These are phyloP conservation scores for Chelon auratus DNA, from an alignment of 2,797 vertebrate species.

Conservation along the genomic window DNA sequence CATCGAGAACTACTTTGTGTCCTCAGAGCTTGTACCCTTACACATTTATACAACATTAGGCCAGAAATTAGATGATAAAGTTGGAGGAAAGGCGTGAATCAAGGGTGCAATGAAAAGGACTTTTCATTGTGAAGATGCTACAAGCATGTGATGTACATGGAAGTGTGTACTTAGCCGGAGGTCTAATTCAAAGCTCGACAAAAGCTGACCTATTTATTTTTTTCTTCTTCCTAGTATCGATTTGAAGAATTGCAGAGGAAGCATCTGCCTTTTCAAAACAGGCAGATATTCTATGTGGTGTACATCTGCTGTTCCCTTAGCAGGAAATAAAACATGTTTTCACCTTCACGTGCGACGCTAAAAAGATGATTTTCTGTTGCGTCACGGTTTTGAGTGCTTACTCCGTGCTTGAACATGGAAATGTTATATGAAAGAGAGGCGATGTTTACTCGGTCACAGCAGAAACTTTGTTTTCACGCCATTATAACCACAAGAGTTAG, in stretches of 20 bases:
- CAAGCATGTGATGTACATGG: constrained; percentile 37
- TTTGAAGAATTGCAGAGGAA: constrained; percentile 23
- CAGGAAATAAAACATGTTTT: constrained; percentile 16
- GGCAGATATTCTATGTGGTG: not conserved
- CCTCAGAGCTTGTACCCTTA: constrained; percentile 13
- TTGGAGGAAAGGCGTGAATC: constrained; percentile 10
- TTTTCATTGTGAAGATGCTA: constrained; percentile 40
- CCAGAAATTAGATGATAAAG: constrained; percentile 29
- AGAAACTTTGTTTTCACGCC: no score
- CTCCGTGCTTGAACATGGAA: not conserved
- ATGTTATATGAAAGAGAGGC: no score
- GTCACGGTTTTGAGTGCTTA: not conserved
- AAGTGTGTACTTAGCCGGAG: constrained; percentile 29
- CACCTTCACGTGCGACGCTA: not conserved
- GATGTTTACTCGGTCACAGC: no score
- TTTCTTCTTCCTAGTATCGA: not conserved
- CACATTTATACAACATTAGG: constrained; percentile 15
- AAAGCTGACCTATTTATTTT: constrained; percentile 27
- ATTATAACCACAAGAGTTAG: not conserved
- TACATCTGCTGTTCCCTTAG: constrained; percentile 17
- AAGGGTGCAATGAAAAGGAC: constrained; percentile 7
- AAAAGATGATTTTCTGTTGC: constrained; percentile 1
- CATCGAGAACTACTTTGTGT: constrained; percentile 4
- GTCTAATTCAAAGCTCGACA: constrained; percentile 20
- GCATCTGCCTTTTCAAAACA: constrained; percentile 7